Percentiles rank a stretch among this genome's conserved stretches.
phyloP scores from a whole-genome alignment of 2,888 invertebrate genomes.

The Apamea anceps region DNA sequence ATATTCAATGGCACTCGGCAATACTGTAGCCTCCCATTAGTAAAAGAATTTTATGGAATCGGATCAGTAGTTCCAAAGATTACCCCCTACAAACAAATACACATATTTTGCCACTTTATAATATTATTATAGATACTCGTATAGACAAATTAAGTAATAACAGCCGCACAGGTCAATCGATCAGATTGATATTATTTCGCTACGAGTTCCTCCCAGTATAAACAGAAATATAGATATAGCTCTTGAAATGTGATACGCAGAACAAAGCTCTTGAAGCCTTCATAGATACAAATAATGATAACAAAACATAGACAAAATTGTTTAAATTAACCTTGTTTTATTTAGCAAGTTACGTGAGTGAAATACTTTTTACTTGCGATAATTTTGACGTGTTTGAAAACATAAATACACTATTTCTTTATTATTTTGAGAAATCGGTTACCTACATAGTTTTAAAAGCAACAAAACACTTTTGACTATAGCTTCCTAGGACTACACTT shows the following conservation, averaged over 20 bases:
- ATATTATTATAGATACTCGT: neutral
- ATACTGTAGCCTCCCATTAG: neutral
- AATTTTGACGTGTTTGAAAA: neutral
- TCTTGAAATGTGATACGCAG: neutral
- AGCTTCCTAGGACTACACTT: neutral
- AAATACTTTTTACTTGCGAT: slow-evolving; percentile 15
- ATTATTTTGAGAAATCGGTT: neutral
- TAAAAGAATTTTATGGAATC: neutral
- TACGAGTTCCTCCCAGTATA: neutral
- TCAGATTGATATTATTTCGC: neutral
- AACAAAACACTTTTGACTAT: neutral
- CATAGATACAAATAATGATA: neutral
- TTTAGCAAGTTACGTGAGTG: neutral
- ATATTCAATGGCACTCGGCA: neutral
- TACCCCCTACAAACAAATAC: neutral
- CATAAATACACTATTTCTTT: neutral
- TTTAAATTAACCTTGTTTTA: slow-evolving; percentile 6
- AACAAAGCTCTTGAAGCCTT: neutral
- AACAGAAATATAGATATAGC: neutral
- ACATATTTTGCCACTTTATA: neutral
- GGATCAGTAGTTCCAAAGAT: neutral
- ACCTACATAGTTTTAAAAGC: neutral
- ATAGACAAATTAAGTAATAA: too few species aligned
- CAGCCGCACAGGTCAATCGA: neutral
- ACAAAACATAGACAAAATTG: too few species aligned